phyloP scores from a whole-genome alignment of 2,888 invertebrate species.

The Papilio protenor region DNA sequence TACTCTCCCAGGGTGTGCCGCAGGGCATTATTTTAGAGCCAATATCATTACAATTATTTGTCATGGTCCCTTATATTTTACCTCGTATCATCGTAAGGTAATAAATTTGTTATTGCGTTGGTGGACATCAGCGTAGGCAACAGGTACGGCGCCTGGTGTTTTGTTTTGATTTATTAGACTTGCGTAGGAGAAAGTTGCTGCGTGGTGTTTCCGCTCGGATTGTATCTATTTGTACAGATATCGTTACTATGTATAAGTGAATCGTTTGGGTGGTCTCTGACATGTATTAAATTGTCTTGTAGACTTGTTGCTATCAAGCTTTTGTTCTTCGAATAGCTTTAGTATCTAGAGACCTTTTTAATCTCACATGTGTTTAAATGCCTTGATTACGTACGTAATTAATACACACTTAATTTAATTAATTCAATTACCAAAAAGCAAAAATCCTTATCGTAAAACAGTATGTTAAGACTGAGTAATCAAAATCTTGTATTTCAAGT shows the following conservation, averaged over 20 bases:
- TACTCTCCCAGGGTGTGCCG: constrained; percentile 56
- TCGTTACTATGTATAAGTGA: not conserved
- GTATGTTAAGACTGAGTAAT: not conserved
- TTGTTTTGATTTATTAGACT: constrained; percentile 44
- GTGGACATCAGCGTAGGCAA: constrained; percentile 61
- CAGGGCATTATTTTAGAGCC: constrained; percentile 67
- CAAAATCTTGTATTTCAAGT: not conserved
- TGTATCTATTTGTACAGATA: not conserved
- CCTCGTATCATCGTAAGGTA: constrained; percentile 48
- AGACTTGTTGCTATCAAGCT: not conserved
- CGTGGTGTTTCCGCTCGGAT: constrained; percentile 39
- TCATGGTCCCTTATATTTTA: constrained; percentile 53
- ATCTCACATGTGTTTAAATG: not conserved
- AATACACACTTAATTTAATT: too few relatives aligned
- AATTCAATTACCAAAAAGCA: not conserved
- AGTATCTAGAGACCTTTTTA: not conserved
- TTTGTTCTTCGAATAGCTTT: not conserved
- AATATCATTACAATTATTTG: constrained; percentile 56
- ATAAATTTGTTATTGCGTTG: constrained; percentile 58
- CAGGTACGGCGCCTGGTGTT: constrained; percentile 48
- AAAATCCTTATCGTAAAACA: not conserved
- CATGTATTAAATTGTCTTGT: not conserved
- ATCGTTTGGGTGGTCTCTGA: not conserved
- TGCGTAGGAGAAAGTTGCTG: constrained; percentile 47
- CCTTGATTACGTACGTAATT: too few relatives aligned